Conservation (phyloP, 2,888 invertebrate genomes). For the Mycalesis mineus region DNA sequence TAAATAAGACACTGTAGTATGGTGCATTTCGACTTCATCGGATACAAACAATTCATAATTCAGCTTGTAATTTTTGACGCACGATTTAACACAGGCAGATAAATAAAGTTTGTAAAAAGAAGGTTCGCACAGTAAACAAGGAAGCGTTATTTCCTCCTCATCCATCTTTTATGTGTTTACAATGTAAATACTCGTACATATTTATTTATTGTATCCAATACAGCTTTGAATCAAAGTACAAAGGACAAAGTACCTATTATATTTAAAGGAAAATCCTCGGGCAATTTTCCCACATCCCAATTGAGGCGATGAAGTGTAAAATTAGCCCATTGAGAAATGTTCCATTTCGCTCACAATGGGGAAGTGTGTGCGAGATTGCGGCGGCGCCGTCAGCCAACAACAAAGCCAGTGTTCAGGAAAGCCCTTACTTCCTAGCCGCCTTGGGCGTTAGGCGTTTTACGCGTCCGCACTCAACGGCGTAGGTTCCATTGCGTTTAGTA, state of each 20-base stretch:
- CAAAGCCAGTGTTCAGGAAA: conserved; percentile 31
- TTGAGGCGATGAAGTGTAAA: conserved; percentile 45
- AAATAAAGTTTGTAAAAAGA: not conserved
- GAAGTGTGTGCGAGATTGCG: conserved; percentile 41
- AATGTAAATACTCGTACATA: not conserved
- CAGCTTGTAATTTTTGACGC: too few species aligned
- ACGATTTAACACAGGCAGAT: too few species aligned
- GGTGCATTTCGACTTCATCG: too few species aligned
- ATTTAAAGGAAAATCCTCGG: conserved; percentile 4
- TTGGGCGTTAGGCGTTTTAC: conserved; percentile 26
- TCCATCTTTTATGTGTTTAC: too few species aligned
- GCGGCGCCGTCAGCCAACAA: conserved; percentile 31
- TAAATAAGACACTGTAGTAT: too few species aligned
- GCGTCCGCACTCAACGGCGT: conserved; percentile 1
- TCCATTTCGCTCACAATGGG: conserved; percentile 33
- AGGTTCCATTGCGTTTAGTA: too few species aligned
- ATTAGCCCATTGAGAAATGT: conserved; percentile 49
- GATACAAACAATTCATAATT: too few species aligned
- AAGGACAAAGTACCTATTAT: conserved; percentile 2
- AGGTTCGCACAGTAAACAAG: too few species aligned
- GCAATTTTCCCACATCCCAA: conserved; percentile 22
- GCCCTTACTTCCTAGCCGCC: conserved; percentile 26
- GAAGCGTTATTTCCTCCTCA: too few species aligned
- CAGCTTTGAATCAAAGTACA: not conserved
- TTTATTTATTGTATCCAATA: not conserved